Base-by-base conservation (phyloP, 2,797 vertebrate species). In the Gymnoscopelus microlampas region DNA sequence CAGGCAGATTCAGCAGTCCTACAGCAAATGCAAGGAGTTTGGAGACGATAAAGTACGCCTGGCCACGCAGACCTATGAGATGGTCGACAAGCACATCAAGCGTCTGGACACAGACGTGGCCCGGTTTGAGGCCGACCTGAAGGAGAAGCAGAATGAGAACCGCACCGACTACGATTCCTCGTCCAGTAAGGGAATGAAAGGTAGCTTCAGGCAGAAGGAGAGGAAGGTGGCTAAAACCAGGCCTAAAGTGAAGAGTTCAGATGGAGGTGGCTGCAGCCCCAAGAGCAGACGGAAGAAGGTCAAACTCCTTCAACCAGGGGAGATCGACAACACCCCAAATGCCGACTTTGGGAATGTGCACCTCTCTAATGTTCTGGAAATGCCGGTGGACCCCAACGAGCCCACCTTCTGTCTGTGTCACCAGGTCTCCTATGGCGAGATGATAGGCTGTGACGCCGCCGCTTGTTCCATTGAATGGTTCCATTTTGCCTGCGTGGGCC, bases 391-490 rank as follows among this genome's bases (percentile, higher is more conserved):
- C 79, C 98, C 98, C 82, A 99, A 99, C 35, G 98, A 99, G 80
- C 98, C 98, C 77, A 99, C 98, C 39, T 99, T 99, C 90, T 99
- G 98, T 92, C 94, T 99, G 82, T 99, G 98, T 88, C 96, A 97
- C 90, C 98, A 99, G 91, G 98, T 99, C 56, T 99, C 97, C 73
- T 99, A 99, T 3, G 98, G 98, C 87, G 97, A 99, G 91, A 99
- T 99, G 98, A 99, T 99, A 26, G 98, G 98, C 90, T 99, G 98
- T 69, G 98, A 99, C 92, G 99, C 99, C 88, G 96, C 97, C 54
- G 98, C 99, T 69, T 99, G 98, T 88, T 98, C 97, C 85, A 99
- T 98, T 48, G 98, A 99, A 85, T 99, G 98, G 98, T 99, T 99
- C 93, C 98, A 99, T 92, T 99, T 99, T 85, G 96, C 98, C 76